Base-by-base conservation (phyloP, 2,888 invertebrate genomes). In the Xylocampa areola region DNA sequence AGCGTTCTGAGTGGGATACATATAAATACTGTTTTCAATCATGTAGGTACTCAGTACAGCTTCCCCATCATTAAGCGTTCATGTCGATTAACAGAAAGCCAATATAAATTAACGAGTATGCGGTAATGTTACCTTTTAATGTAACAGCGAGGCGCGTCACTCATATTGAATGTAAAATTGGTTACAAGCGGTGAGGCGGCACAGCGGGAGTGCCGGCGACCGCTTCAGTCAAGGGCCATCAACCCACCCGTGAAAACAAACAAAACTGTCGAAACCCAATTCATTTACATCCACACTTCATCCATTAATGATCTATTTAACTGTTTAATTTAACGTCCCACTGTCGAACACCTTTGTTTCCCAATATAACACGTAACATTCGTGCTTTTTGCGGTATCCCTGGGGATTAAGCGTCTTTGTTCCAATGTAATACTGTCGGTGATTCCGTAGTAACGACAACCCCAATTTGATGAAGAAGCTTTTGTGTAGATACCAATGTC, bases 251-350 rank as follows among this genome's bases (percentile, higher is more conserved):
- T 76, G 73, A 70, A 77, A 80, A 82, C 80, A 84, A 85, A 84
- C 81, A 81, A 68, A 71, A 79, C 76, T 77, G 75, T 75, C 73
- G 75, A 78, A 80, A 81, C 74, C 77, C 81, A 81, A 82, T 84
- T 83, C 81, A 86, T 86, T 86, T 81, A 80, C 81, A 81, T 79
- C 74, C 75, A 67, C 79, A 76, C 79, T 81, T 77, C 73, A 79
- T 79, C 70, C 78, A 71, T 76, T 81, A 80, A 80, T 77, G 73
- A 82, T 75, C 75, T 75, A 74, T 80, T 78, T 76, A 74, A 79
- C 69, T 63, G 68, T 65, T 73, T 68, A 65, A 70, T 80, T 80
- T 73, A 68, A 72, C 63, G 47, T 33, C 27, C 61, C 33, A 30
- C 32, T 55, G 41, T 58, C 8, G 36, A 44, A 50, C 30, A 57